A percentile compares a stretch with the other conserved stretches of the same genome.
These are phyloP conservation scores for Vidua macroura DNA, from an alignment of 2,113 vertebrate genomes.

Conservation along the genomic window DNA sequence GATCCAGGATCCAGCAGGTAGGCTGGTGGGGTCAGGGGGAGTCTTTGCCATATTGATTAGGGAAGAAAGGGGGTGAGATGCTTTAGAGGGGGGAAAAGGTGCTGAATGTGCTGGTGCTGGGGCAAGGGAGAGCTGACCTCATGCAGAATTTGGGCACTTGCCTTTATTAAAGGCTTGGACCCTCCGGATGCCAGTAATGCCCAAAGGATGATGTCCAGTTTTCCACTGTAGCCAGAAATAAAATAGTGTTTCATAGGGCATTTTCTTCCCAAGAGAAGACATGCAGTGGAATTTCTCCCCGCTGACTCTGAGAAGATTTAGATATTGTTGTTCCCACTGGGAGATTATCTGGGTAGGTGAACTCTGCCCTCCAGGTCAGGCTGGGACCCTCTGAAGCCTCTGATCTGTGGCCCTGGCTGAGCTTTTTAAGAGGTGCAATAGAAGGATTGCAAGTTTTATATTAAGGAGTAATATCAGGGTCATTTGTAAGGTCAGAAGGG, in stretches of 20 bases:
- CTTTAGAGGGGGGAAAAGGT: neutral
- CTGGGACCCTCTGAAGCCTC: neutral
- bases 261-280: constrained; percentile 41
- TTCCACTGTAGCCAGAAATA: constrained; percentile 32
- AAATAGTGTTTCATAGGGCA: neutral
- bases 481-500: neutral
- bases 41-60: neutral
- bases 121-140: neutral
- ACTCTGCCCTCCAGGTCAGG: neutral
- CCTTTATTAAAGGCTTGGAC: neutral
- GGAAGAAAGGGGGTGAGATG: neutral
- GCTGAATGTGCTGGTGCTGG: neutral
- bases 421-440: neutral
- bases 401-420: accelerated
- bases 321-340: neutral
- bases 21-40: neutral
- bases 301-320: neutral
- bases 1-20: neutral
- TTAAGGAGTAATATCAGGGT: neutral
- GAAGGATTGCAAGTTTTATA: neutral
- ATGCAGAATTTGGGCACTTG: neutral
- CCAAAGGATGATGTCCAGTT: neutral
- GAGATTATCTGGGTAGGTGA: neutral
- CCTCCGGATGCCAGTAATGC: neutral
- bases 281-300: neutral